A percentile compares a stretch with the other conserved stretches of the same genome.
Evolutionary conservation across 1,140 invertebrate genomes (phyloP).

Genomic region (silkworm (Bombyx mori)): ASM3026992v2 NC_085123.1:14989001-14989500

Average conservation of each 20-base stretch:
- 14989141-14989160: constrained; percentile 78
- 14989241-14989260: constrained; percentile 62
- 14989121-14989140: constrained; percentile 84
- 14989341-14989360: constrained; percentile 75
- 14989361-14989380: constrained; percentile 78
- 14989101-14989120: constrained; percentile 77
- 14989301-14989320: constrained; percentile 48
- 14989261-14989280: constrained; percentile 60
- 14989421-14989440: constrained; percentile 11
- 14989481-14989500: constrained; percentile 37
- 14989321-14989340: constrained; percentile 44
- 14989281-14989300: constrained; percentile 53
- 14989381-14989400: constrained; percentile 74
- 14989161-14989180: constrained; percentile 66
- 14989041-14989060: constrained; percentile 84
- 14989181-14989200: constrained; percentile 52
- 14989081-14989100: constrained; percentile 79
- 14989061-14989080: constrained; percentile 83
- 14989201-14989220: constrained; percentile 56
- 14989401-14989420: constrained; percentile 57
- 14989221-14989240: constrained; percentile 52
- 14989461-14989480: background rate
- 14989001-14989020: constrained; percentile 5
- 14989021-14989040: constrained; percentile 71
- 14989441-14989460: background rate